phyloP scores from a whole-genome alignment of 2,888 invertebrate species.

The Pollenia labialis region DNA sequence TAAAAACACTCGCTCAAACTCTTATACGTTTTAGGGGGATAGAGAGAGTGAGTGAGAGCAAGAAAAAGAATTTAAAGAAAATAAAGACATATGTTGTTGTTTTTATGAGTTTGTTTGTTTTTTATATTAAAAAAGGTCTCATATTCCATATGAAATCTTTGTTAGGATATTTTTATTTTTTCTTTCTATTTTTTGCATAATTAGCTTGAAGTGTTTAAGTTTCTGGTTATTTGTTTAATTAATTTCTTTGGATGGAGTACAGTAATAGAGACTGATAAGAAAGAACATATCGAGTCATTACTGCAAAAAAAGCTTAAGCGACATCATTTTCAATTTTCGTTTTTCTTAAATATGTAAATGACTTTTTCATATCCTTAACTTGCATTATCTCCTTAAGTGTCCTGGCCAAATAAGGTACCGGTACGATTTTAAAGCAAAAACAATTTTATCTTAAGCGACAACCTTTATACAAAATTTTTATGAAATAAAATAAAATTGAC shows the following conservation, averaged over 20 bases:
- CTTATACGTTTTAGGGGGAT: neutral
- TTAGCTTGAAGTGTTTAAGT: slow-evolving; percentile 59
- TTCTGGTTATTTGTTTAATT: slow-evolving; percentile 24
- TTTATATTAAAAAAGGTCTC: neutral
- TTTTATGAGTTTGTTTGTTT: slow-evolving; percentile 35
- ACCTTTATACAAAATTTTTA: no score
- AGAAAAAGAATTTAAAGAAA: slow-evolving; percentile 22
- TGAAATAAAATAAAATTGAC: no score
- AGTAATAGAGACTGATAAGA: neutral
- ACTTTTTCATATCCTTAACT: no score
- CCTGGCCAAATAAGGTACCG: no score
- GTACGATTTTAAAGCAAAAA: no score
- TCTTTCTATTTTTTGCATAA: slow-evolving; percentile 48
- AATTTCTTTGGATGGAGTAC: slow-evolving; percentile 9
- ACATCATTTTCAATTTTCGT: no score
- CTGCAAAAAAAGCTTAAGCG: no score
- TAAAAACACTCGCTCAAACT: neutral
- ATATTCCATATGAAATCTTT: slow-evolving; percentile 32
- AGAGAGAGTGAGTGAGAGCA: neutral
- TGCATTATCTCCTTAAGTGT: no score
- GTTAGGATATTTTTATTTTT: slow-evolving; percentile 38
- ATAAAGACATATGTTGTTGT: slow-evolving; percentile 60
- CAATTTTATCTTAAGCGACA: no score
- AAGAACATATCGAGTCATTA: neutral
- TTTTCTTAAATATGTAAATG: no score